phyloP scores from a whole-genome alignment of 1,140 invertebrate genomes.

The Ostrea edulis region DNA sequence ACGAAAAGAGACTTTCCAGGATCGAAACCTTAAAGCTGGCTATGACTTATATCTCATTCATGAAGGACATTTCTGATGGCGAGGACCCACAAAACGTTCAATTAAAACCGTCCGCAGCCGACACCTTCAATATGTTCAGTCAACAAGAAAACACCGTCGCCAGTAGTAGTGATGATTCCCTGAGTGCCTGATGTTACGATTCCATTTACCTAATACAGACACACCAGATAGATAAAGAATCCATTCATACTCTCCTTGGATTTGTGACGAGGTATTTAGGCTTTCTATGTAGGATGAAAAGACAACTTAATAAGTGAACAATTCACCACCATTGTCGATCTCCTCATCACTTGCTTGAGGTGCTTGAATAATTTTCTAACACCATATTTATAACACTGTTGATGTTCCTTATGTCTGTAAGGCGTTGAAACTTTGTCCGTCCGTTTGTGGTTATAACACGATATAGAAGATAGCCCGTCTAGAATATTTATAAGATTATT shows the following conservation, averaged over 20 bases:
- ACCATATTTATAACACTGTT: too few relatives aligned
- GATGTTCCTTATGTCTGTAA: neutral
- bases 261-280: too few relatives aligned
- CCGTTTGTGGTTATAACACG: too few relatives aligned
- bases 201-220: neutral
- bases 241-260: too few relatives aligned
- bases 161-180: conserved; percentile 34
- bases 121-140: neutral
- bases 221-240: too few relatives aligned
- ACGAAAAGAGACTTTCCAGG: conserved; percentile 76
- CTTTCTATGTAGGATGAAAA: too few relatives aligned
- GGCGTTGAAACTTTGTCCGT: neutral
- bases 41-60: conserved; percentile 97
- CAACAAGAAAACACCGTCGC: neutral
- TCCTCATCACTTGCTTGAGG: too few relatives aligned
- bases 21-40: conserved; percentile 95
- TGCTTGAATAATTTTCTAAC: too few relatives aligned
- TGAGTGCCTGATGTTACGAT: neutral
- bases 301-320: too few relatives aligned
- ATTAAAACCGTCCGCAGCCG: conserved; percentile 45
- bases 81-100: conserved; percentile 66
- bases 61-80: conserved; percentile 90
- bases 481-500: too few relatives aligned
- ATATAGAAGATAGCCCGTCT: too few relatives aligned
- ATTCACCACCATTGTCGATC: too few relatives aligned